A percentile compares a stretch with the other conserved stretches of the same genome.
Evolutionary conservation across 2,888 invertebrate genomes (phyloP).

Genomic region (Cyclophora albipunctata): DNA sequence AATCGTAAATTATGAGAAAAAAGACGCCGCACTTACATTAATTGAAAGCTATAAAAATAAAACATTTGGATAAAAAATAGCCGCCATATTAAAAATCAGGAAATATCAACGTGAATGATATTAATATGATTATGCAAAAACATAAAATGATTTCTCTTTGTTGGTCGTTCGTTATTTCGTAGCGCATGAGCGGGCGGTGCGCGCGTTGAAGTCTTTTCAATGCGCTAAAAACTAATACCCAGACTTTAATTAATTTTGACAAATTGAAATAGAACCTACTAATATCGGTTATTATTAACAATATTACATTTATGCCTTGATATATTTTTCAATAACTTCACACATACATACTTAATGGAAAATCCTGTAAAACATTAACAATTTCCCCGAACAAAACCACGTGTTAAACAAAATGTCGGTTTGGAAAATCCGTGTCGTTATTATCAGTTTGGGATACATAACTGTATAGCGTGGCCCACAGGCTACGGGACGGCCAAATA

Average conservation of each 20-base stretch:
- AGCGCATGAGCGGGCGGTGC: slow-evolving; percentile 29
- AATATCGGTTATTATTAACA: no score
- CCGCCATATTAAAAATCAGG: slow-evolving; percentile 4
- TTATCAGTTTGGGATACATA: slow-evolving; percentile 41
- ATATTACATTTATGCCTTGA: no score
- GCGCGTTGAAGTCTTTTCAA: slow-evolving; percentile 63
- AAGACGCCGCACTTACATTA: no score
- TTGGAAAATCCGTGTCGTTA: slow-evolving; percentile 19
- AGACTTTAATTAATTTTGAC: no score
- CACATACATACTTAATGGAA: no score
- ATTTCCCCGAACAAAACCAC: background rate
- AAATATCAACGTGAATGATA: slow-evolving; percentile 6
- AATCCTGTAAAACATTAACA: no score
- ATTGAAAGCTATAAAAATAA: no score
- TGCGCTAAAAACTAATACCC: slow-evolving; percentile 1
- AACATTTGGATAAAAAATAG: no score
- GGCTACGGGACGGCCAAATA: slow-evolving; percentile 58
- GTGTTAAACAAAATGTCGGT: slow-evolving; percentile 3
- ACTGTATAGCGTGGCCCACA: slow-evolving; percentile 46
- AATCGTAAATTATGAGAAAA: background rate
- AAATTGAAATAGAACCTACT: no score
- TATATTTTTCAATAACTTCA: no score
- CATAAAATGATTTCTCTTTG: slow-evolving; percentile 2
- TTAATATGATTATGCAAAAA: slow-evolving; percentile 9
- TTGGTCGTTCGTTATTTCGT: slow-evolving; percentile 11